Conservation (phyloP, 2,113 vertebrate species). For the Odocoileus hemionus region DNA sequence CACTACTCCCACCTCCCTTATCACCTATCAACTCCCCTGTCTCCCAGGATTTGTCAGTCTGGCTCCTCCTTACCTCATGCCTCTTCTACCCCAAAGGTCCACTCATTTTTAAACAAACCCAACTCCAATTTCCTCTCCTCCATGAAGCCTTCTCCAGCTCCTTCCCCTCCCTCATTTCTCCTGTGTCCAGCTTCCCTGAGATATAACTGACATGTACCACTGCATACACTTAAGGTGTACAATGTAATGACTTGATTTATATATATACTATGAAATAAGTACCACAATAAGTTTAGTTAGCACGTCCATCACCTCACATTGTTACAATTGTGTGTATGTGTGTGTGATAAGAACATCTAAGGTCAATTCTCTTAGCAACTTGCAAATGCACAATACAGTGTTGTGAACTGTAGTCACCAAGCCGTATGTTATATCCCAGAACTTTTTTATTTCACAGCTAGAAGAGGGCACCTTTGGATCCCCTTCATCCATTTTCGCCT, state of each 20-base stretch:
- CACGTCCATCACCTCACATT: not conserved
- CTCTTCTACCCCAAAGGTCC: not conserved
- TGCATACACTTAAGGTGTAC: not conserved
- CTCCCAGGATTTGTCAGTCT: not conserved
- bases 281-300: not conserved
- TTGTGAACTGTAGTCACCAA: not conserved
- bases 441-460: not conserved
- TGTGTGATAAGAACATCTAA: not conserved
- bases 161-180: not conserved
- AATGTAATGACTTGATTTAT: not conserved
- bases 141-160: not conserved
- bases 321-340: not conserved
- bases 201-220: not conserved
- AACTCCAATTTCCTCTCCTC: not conserved
- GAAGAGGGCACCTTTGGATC: not conserved
- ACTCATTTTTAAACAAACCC: not conserved
- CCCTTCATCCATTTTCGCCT: not conserved
- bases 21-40: not conserved
- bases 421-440: not conserved
- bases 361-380: not conserved
- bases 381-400: not conserved
- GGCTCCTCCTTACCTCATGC: not conserved
- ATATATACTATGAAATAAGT: not conserved
- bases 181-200: not conserved
- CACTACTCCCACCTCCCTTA: not conserved